Conservation (phyloP, 1,140 invertebrate species). For the Ruditapes philippinarum region DNA sequence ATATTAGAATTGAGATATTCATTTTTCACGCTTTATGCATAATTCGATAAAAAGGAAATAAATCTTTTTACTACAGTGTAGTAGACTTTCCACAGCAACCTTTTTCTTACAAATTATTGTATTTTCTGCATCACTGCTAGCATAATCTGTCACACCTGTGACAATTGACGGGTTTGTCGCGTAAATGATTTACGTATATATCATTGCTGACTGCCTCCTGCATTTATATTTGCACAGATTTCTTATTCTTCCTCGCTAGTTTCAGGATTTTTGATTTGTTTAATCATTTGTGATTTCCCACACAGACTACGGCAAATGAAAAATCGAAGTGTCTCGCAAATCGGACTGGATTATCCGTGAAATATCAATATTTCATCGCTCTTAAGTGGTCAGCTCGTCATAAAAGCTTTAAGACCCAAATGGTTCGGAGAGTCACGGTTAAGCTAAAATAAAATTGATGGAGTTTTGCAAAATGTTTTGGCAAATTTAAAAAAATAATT, state of each 20-base stretch:
- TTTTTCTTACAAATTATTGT: conserved; percentile 45
- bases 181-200: conserved; percentile 45
- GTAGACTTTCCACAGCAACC: conserved; percentile 21
- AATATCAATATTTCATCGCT: conserved; percentile 33
- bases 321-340: background rate
- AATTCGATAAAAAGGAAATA: conserved; percentile 1
- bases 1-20: too few relatives aligned
- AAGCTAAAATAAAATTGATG: background rate
- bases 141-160: conserved; percentile 55
- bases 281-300: conserved; percentile 29
- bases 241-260: background rate
- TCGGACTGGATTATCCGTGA: background rate
- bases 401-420: conserved; percentile 22
- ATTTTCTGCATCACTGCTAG: conserved; percentile 22
- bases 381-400: conserved; percentile 8
- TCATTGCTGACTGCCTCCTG: background rate
- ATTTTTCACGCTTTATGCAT: background rate
- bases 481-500: too few relatives aligned
- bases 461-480: too few relatives aligned
- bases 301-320: background rate
- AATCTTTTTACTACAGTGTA: background rate
- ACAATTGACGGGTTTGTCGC: conserved; percentile 19
- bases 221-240: conserved; percentile 28
- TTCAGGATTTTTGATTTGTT: conserved; percentile 16
- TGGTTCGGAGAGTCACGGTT: background rate